These are phyloP conservation scores for Montipora capricornis DNA, from an alignment of 64 coral and sea anemone genomes.

Conservation along the genomic window DNA sequence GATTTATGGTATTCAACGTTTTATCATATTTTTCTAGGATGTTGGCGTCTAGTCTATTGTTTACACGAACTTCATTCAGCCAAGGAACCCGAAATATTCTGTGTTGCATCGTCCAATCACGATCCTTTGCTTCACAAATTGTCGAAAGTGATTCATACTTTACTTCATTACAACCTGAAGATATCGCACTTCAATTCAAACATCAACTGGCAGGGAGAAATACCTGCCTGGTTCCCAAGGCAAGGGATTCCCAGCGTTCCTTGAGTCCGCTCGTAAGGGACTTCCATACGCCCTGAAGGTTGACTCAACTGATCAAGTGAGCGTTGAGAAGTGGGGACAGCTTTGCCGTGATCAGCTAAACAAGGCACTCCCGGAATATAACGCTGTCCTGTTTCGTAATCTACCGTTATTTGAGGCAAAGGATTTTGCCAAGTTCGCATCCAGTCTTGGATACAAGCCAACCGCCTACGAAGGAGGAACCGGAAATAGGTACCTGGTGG, in stretches of 20 bases:
- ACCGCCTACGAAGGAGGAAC: constrained; percentile 78
- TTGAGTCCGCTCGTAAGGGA: constrained; percentile 50
- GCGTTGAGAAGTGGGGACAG: constrained; percentile 61
- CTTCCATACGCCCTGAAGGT: constrained; percentile 74
- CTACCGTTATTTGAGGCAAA: constrained; percentile 24
- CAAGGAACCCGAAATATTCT: neutral
- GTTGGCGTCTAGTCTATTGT: neutral
- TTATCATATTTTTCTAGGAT: neutral
- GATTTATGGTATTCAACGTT: neutral
- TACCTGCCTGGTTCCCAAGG: constrained; percentile 76
- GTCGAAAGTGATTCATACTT: constrained; percentile 43
- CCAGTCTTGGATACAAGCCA: constrained; percentile 74
- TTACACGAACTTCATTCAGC: neutral
- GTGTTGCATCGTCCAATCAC: neutral
- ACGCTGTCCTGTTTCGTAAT: constrained; percentile 85
- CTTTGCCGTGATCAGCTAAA: constrained; percentile 70
- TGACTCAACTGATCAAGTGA: constrained; percentile 11
- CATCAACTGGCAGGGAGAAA: constrained; percentile 62
- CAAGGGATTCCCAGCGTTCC: constrained; percentile 71
- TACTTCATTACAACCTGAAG: constrained; percentile 2
- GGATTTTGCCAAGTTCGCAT: constrained; percentile 73
- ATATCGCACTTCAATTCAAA: constrained; percentile 41
- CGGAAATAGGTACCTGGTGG: constrained; percentile 52
- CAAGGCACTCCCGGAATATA: constrained; percentile 50
- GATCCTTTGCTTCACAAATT: constrained; percentile 29